Percentiles rank a stretch among this genome's conserved stretches.
Evolutionary conservation across 2,888 invertebrate genomes (phyloP).

Genomic region (Periphyllus acericola): DNA sequence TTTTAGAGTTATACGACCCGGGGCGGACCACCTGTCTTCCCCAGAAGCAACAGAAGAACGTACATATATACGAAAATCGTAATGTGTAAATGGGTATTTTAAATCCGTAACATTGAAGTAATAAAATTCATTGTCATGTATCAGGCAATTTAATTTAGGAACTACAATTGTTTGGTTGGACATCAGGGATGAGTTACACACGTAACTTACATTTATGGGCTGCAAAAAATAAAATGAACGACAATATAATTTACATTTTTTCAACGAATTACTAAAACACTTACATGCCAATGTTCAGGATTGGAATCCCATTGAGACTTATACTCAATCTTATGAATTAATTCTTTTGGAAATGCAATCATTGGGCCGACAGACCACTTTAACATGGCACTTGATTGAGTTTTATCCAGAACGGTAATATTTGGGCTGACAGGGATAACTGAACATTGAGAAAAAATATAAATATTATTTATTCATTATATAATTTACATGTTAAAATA

Average conservation of each 20-base stretch:
- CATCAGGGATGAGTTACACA: constrained; percentile 32
- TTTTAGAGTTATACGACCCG: constrained; percentile 72
- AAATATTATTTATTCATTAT: not conserved
- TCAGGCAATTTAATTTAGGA: not conserved
- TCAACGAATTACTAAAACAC: constrained; percentile 17
- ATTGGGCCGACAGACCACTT: constrained; percentile 70
- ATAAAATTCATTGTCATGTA: not conserved
- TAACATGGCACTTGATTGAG: constrained; percentile 69
- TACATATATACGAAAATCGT: constrained; percentile 78
- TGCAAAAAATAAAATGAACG: not conserved
- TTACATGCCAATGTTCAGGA: constrained; percentile 64
- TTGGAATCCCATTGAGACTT: constrained; percentile 68
- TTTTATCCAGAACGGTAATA: constrained; percentile 68
- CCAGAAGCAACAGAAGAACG: constrained; percentile 72
- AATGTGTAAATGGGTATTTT: constrained; percentile 75
- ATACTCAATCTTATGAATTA: constrained; percentile 70
- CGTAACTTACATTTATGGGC: constrained; percentile 36
- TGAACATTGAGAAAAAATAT: constrained; percentile 65
- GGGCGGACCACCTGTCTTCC: constrained; percentile 78
- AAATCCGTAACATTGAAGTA: constrained; percentile 70
- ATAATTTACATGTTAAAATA: not conserved
- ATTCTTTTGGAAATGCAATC: constrained; percentile 70
- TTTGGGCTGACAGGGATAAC: constrained; percentile 70
- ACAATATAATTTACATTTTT: not conserved
- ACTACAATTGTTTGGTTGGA: not conserved